Conservation (phyloP, 2,888 invertebrate genomes). For the Tortricodes alternella region DNA sequence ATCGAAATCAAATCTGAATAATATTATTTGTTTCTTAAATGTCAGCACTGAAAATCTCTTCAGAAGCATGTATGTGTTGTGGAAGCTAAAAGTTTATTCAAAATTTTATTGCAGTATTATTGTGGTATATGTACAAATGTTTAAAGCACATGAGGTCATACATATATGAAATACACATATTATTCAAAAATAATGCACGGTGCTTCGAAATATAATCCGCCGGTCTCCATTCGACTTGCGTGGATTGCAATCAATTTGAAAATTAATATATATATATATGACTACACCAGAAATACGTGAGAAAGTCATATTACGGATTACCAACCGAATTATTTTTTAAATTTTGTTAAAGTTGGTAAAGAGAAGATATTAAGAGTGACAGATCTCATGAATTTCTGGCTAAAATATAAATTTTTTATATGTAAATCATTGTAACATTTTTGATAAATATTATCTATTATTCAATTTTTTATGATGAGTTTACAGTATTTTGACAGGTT, state of each 20-base stretch:
- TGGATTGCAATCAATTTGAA: too few species aligned
- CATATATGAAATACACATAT: too few species aligned
- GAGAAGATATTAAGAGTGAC: too few species aligned
- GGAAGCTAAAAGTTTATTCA: conserved; percentile 1
- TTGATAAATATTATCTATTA: background rate
- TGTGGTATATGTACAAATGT: too few species aligned
- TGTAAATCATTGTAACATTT: too few species aligned
- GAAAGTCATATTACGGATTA: too few species aligned
- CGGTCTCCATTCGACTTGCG: background rate
- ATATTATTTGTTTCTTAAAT: background rate
- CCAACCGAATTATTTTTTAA: too few species aligned
- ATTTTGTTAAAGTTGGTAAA: too few species aligned
- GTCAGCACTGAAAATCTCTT: background rate
- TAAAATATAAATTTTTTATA: too few species aligned
- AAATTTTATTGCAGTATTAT: too few species aligned
- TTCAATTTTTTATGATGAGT: conserved; percentile 27
- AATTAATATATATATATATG: background rate
- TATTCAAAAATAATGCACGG: conserved; percentile 4
- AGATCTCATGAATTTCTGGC: too few species aligned
- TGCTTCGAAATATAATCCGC: background rate
- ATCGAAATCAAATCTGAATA: background rate
- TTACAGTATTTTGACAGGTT: conserved; percentile 15
- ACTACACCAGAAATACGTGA: background rate
- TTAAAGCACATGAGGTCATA: conserved; percentile 13
- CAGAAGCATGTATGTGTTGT: background rate